phyloP scores from a whole-genome alignment of 2,797 vertebrate species.

The Labeo calbasu region DNA sequence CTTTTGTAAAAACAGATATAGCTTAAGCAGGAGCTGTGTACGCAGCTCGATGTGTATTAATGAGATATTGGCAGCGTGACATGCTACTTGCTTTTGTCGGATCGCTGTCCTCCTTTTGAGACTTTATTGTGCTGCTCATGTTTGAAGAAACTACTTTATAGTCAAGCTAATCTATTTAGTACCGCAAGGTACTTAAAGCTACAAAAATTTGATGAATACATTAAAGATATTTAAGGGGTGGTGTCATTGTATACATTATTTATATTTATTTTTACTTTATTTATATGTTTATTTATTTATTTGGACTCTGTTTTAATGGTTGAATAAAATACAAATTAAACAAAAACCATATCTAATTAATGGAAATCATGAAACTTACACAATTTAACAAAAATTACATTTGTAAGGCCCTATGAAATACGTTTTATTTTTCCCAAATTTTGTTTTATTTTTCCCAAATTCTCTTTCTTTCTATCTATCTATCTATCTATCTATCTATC shows the following conservation, averaged over 20 bases:
- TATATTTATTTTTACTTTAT: no score
- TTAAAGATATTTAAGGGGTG: neutral
- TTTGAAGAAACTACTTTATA: neutral
- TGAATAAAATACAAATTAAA: no score
- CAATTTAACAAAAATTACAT: no score
- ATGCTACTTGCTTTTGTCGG: neutral
- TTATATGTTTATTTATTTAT: no score
- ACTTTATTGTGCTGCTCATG: neutral
- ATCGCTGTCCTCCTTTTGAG: neutral
- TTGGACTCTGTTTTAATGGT: no score
- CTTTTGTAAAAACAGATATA: slow-evolving; percentile 16
- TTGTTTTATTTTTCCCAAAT: no score
- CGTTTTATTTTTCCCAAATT: no score
- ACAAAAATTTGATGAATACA: neutral
- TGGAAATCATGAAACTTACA: no score
- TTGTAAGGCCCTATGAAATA: no score
- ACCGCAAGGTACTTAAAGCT: neutral
- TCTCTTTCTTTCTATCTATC: no score
- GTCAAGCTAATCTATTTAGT: slow-evolving; percentile 1
- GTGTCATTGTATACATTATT: neutral
- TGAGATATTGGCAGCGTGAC: neutral
- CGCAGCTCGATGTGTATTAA: neutral
- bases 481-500: no score
- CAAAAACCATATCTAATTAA: no score
- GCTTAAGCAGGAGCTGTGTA: neutral